Evolutionary conservation across 2,113 vertebrate genomes (phyloP), one percentile per base, ranked within the genome.

Genomic region (Zosterops hypoxanthus): DNA sequence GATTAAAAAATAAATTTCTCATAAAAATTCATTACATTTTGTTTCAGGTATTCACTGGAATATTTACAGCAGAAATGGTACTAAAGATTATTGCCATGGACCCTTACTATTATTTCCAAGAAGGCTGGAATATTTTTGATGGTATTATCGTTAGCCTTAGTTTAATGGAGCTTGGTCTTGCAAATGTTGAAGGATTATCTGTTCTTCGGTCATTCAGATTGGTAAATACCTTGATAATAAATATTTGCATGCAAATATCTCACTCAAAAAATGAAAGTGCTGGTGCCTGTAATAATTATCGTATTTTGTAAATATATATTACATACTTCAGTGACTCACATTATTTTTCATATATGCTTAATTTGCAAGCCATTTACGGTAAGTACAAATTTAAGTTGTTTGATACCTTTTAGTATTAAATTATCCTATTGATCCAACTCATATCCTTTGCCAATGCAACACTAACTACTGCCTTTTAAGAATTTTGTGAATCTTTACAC

Each of bases 61-160:
- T 99, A 95, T 99, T 99, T 95, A 99, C 99, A 49, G 99, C 98
- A 94, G 99, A 99, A 98, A 99, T 99, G 99, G 98, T 99, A 80
- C 97, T 99, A 33, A 99, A 99, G 97, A 98, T 99, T 89, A 98
- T 99, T 94, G 99, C 99, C 50, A 95, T 99, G 98, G 99, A 99
- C 50, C 99, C 99, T 44, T 99, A 99, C 85, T 98, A 98, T 94
- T 99, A 99, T 97, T 99, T 99, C 90, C 99, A 99, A 98, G 98
- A 98, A 90, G 98, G 98, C 64, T 99, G 99, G 99, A 99, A 99
- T 97, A 99, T 99, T 94, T 99, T 99, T 96, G 99, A 99, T 96
- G 98, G 98, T 65, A 98, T 99, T 94, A 99, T 99, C 9, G 99
- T 99, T 92, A 98, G 97, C 90, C 97, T 99, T 88, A 99, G 99